Evolutionary conservation across 2,113 vertebrate genomes (phyloP).

Genomic region (Plectropomus leopardus): DNA sequence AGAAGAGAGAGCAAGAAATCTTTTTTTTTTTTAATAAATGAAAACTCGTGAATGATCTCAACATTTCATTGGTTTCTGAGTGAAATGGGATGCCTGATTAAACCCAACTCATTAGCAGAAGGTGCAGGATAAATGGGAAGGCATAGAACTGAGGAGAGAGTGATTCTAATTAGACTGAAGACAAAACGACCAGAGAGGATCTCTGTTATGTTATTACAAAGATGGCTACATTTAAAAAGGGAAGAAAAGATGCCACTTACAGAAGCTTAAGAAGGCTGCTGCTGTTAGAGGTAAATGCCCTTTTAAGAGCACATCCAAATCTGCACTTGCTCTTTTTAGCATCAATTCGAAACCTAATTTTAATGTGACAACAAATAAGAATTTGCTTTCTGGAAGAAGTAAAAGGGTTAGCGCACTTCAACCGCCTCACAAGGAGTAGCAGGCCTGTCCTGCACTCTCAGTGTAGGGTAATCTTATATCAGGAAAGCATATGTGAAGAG

Average conservation of each 20-base stretch:
- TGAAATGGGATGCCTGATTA: constrained; percentile 76
- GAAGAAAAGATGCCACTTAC: neutral
- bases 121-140: constrained; percentile 58
- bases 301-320: neutral
- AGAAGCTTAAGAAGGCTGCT: constrained; percentile 1
- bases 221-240: constrained; percentile 16
- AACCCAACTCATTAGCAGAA: constrained; percentile 66
- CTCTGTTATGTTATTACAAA: constrained; percentile 46
- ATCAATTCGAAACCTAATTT: neutral
- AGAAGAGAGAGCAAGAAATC: constrained; percentile 26
- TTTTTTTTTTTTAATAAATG: constrained; percentile 24
- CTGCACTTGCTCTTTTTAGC: neutral
- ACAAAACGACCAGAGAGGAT: constrained; percentile 47
- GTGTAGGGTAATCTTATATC: too few species aligned
- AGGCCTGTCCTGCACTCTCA: too few species aligned
- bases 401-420: too few species aligned
- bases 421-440: too few species aligned
- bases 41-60: constrained; percentile 50
- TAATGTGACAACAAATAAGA: neutral
- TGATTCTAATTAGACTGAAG: constrained; percentile 63
- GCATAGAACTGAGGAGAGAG: constrained; percentile 40
- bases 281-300: constrained; percentile 11
- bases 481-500: too few species aligned
- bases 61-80: constrained; percentile 75
- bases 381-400: neutral